Evolutionary conservation across 2,888 invertebrate genomes (phyloP), one percentile per base, ranked within the genome.

Genomic region (Rugalucina vietnamica): DNA sequence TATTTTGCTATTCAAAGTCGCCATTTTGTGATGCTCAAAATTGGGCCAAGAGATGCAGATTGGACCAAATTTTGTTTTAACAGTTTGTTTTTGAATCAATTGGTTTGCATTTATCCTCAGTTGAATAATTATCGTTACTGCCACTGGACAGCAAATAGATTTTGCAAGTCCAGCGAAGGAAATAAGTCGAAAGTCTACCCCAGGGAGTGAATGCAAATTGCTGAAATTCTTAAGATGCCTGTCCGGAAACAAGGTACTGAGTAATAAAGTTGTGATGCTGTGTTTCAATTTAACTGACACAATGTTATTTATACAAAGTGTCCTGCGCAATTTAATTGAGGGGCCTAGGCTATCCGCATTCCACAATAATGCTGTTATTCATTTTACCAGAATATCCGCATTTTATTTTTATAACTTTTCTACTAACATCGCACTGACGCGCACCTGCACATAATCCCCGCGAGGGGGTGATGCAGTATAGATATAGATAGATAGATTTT

Each of bases 221-320:
- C 79, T 79, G 82, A 76, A 81, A 87, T 87, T 87, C 81, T 78
- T 83, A 87, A 79, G 79, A 93, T 93, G 93, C 93, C 93, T 90
- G 93, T 93, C 65, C 82, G 93, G 84, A 93, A 93, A 88, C 92
- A 92, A 92, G 93, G 93, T 93, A 88, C 29, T n/a, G n/a, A n/a
- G n/a, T n/a, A n/a, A n/a, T n/a, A n/a, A n/a, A n/a, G n/a, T n/a
- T n/a, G n/a, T n/a, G n/a, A n/a, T n/a, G n/a, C n/a, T n/a, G n/a
- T n/a, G n/a, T n/a, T n/a, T n/a, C n/a, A n/a, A n/a, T n/a, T n/a
- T n/a, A n/a, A n/a, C n/a, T n/a, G n/a, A n/a, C n/a, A n/a, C n/a
- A n/a, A n/a, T n/a, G n/a, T 43, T 43, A 43, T 43, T 12, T 43
- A 43, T 43, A 12, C 10, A 18, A 43, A 43, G 43, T 12, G 43